Evolutionary conservation across 2,888 invertebrate species (phyloP), one percentile per base, ranked within the genome.

Genomic region (Limnephilus rhombicus): DNA sequence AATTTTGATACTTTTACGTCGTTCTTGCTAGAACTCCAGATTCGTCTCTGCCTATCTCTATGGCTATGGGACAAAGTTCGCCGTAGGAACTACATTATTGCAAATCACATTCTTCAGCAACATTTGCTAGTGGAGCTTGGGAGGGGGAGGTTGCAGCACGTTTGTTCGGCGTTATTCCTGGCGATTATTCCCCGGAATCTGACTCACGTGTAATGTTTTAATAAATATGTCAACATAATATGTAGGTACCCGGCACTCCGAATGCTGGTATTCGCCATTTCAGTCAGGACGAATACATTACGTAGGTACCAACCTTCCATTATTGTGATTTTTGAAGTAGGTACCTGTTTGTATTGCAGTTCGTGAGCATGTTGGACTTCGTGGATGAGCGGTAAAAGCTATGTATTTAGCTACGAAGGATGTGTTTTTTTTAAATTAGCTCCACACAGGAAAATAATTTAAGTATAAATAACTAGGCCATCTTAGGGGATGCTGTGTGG

Each of bases 41-140:
- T 68, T 24, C 68, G 68, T 7, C 24, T 68, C 68, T 68, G 68
- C 68, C 24, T 24, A 37, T 85, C 34, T 37, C 24, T 34, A 31
- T 34, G 85, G 3, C 68, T 29, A 41, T 24, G 88, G 80, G 80
- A 89, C 80, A 37, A 80, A 89, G 37, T 37, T 89, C 41, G 80
- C 88, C 80, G 37, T 89, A 31, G 88, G 18, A 89, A 80, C 68
- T 89, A 80, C 88, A 89, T 80, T 41, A 89, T 89, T 89, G 68
- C 88, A 89, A 12, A 45, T 86, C 45, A 29, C 86, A 89, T 89
- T 89, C 88, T 41, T 89, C 13, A 34, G 80, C 18, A 80, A 89
- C 80, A 89, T 89, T 86, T 89, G 68, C 88, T 7, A 34, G 9
- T n/a, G 80, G 80, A 31, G 68, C 68, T n/a, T 68, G 68, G 11